Conservation (phyloP, 2,888 invertebrate species). For the Parapristionchus giblindavisi region DNA sequence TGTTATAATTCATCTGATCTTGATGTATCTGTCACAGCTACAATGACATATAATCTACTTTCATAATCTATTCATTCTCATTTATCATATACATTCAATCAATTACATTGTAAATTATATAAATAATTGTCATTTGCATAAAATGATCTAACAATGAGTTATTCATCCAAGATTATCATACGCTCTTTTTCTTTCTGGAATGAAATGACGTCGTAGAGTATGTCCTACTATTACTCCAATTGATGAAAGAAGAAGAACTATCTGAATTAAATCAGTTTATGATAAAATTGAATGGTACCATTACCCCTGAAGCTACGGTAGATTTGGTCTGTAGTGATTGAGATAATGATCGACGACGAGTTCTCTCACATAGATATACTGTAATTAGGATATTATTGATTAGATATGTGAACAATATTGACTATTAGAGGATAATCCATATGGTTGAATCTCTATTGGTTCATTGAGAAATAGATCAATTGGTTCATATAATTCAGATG, state of each 20-base stretch:
- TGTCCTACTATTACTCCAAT: conserved; percentile 36
- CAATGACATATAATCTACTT: background rate
- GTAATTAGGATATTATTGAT: background rate
- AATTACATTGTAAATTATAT: too few species aligned
- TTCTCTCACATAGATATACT: conserved; percentile 36
- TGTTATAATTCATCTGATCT: too few species aligned
- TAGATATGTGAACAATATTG: too few species aligned
- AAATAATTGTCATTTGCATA: too few species aligned
- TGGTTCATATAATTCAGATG: conserved; percentile 19
- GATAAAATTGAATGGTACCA: background rate
- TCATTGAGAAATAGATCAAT: conserved; percentile 15
- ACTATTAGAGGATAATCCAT: conserved; percentile 34
- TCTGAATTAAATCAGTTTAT: background rate
- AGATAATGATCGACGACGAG: conserved; percentile 22
- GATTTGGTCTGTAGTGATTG: conserved; percentile 32
- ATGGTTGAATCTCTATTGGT: conserved; percentile 23
- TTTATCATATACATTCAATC: background rate
- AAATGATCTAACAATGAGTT: too few species aligned
- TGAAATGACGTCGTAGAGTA: conserved; percentile 28
- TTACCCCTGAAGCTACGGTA: conserved; percentile 31
- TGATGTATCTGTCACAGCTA: background rate
- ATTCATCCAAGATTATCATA: conserved; percentile 38
- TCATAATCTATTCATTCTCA: background rate
- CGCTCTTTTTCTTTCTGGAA: conserved; percentile 32
- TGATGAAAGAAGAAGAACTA: conserved; percentile 37